Conservation (phyloP, 2,797 vertebrate species). For the Furcifer pardalis region DNA sequence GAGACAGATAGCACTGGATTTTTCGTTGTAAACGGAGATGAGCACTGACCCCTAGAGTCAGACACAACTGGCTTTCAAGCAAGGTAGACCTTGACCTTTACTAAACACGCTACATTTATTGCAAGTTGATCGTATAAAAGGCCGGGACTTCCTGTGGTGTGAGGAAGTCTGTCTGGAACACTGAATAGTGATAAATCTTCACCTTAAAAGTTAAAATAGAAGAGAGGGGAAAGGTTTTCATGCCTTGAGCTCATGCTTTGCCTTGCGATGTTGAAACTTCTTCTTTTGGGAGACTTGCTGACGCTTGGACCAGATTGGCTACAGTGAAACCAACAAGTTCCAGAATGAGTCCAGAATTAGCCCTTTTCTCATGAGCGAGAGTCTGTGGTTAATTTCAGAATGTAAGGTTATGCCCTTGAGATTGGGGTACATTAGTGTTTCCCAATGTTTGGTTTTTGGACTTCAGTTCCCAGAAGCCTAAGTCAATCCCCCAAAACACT, state of each 20-base stretch:
- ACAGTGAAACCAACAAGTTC: constrained; percentile 24
- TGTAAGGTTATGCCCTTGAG: not conserved
- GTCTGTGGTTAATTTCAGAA: constrained; percentile 47
- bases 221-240: constrained; percentile 21
- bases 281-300: constrained; percentile 56
- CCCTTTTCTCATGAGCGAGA: constrained; percentile 33
- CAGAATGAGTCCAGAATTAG: constrained; percentile 54
- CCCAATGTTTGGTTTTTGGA: too few relatives aligned
- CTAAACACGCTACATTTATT: too few relatives aligned
- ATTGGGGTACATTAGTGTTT: too few relatives aligned
- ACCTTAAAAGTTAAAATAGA: constrained; percentile 38
- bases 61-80: too few relatives aligned
- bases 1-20: too few relatives aligned
- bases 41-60: too few relatives aligned
- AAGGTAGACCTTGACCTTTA: too few relatives aligned
- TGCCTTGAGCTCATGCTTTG: constrained; percentile 42
- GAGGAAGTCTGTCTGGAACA: not conserved
- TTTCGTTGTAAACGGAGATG: too few relatives aligned
- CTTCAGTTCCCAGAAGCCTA: too few relatives aligned
- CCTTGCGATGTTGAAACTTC: constrained; percentile 41
- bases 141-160: too few relatives aligned
- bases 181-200: not conserved
- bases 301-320: constrained; percentile 43
- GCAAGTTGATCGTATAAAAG: too few relatives aligned
- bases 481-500: too few relatives aligned